Evolutionary conservation across 2,113 vertebrate species (phyloP).

Genomic region (Heliornis fulica): DNA sequence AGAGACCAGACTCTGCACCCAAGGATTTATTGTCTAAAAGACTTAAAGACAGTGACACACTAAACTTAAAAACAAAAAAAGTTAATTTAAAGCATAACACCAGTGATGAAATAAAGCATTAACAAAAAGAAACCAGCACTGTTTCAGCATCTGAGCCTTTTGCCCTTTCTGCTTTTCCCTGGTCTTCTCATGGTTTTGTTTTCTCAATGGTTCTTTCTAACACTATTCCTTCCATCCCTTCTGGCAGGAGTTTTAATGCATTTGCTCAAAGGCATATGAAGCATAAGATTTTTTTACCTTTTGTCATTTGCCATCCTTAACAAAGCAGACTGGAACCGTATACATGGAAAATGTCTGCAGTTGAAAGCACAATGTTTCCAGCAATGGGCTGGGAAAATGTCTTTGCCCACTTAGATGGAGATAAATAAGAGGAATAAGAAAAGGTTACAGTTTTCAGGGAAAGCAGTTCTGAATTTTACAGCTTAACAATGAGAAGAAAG

Average conservation of each 20-base stretch:
- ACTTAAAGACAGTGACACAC: not conserved
- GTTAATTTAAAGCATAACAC: not conserved
- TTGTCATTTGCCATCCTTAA: not conserved
- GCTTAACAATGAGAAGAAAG: not conserved
- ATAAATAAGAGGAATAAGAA: not conserved
- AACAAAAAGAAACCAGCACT: not conserved
- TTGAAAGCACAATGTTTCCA: not conserved
- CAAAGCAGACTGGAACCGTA: not conserved
- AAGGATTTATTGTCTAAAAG: not conserved
- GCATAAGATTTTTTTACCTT: rapidly evolving
- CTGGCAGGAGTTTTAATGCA: not conserved
- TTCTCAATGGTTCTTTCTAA: not conserved
- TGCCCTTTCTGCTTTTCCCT: not conserved
- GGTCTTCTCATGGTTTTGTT: not conserved
- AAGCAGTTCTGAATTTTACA: not conserved
- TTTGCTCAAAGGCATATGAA: not conserved
- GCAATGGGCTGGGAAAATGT: not conserved
- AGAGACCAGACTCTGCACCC: not conserved
- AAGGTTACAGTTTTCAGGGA: not conserved
- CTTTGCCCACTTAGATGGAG: not conserved
- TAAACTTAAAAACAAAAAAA: not conserved
- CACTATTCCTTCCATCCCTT: not conserved
- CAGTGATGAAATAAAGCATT: not conserved
- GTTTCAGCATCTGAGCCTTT: not conserved
- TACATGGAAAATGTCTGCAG: not conserved